Evolutionary conservation across 30 jellyfish, hydroid and myxozoan species (phyloP), one percentile per base, ranked within the genome.

Genomic region (Aurelia aurita): DNA sequence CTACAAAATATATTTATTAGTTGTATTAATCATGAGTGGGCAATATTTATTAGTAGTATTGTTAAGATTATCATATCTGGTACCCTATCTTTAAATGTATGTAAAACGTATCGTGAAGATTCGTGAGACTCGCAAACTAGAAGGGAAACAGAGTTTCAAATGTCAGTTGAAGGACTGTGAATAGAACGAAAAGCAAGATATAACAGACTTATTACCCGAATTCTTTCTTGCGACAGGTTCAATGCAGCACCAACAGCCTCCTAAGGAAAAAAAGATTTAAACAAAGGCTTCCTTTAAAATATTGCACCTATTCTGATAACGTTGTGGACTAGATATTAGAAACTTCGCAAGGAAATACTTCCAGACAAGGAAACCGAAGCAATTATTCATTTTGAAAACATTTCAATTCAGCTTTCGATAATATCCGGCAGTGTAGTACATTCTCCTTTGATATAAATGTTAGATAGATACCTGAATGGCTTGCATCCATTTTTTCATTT

Each of bases 401-500:
- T 39, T 39, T 39, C 51, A 39, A 14, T 39, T 8, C 51, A 4
- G 51, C 12, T 39, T 39, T 39, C 13, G 51, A 39, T 0, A 39
- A 39, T 39, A 39, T 15, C 12, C 12, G 51, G 51, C 16, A 39
- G 14, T 39, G 26, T 20, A 55, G 45, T 18, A 5, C 14, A 16
- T 3, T 18, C 0, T 7, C 31, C 23, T 15, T 55, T n/a, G 15
- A 27, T 16, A 49, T 2, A 21, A 55, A 12, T 19, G 1, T 1
- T 13, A 13, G 4, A 32, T 0, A 3, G 32, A 20, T 29, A 94
- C 99, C 97, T 94, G 99, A 8, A 94, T 94, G 15, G 99, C 99
- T 45, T 72, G 82, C 93, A 87, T 89, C 99, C 99, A 94, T 71
- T 84, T 97, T 44, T 85, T 77, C 91, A 77, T 89, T 35, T 87